A percentile compares a stretch with the other conserved stretches of the same genome.
Evolutionary conservation across 2,888 invertebrate genomes (phyloP).

Genomic region (Tholera decimalis): DNA sequence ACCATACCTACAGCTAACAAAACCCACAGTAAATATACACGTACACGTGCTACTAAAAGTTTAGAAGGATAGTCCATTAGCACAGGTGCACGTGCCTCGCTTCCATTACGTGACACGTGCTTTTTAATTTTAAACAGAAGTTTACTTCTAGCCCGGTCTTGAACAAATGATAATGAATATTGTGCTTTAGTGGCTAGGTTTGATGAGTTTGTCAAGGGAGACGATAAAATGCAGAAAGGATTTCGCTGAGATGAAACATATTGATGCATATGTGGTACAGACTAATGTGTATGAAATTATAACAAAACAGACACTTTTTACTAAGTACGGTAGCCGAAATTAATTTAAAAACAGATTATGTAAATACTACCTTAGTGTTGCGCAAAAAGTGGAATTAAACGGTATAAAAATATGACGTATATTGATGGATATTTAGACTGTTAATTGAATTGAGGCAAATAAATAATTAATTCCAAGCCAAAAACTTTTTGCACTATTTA

Average conservation of each 20-base stretch:
- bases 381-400: conserved; percentile 3
- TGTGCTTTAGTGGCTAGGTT: conserved; percentile 9
- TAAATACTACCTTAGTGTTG: neutral
- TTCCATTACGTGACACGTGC: conserved; percentile 57
- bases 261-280: no score
- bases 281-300: no score
- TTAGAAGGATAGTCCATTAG: conserved; percentile 61
- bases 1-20: conserved; percentile 8
- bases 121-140: conserved; percentile 48
- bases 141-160: conserved; percentile 19
- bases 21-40: conserved; percentile 31
- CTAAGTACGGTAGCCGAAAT: neutral
- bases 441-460: neutral
- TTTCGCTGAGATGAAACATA: neutral
- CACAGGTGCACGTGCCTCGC: conserved; percentile 57
- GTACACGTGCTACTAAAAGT: conserved; percentile 47
- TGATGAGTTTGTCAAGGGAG: conserved; percentile 9
- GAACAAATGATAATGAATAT: conserved; percentile 25
- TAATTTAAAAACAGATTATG: neutral
- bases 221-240: neutral
- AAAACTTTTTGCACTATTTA: conserved; percentile 23
- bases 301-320: no score
- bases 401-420: conserved; percentile 29
- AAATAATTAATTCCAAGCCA: neutral
- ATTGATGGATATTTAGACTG: neutral